Evolutionary conservation across 2,113 vertebrate species (phyloP).

Genomic region (Psittacus erithacus): DNA sequence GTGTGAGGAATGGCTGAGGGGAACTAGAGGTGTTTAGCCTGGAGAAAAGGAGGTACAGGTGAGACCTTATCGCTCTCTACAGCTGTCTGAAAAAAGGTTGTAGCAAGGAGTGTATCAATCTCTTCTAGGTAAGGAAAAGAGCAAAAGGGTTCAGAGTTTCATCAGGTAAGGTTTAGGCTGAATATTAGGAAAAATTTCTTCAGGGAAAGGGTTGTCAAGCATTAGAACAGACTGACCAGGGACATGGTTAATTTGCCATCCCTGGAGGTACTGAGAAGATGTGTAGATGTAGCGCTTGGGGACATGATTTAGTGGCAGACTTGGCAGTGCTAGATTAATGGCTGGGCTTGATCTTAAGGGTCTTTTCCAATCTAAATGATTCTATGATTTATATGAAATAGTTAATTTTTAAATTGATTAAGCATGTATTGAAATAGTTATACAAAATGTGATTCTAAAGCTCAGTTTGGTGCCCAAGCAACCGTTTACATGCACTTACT

Average conservation of each 20-base stretch:
- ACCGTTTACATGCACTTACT: background rate
- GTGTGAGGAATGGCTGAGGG: background rate
- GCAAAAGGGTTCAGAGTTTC: background rate
- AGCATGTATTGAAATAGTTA: background rate
- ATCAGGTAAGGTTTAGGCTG: background rate
- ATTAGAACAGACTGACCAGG: background rate
- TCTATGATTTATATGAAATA: background rate
- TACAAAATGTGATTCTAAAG: background rate
- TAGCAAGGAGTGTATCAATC: background rate
- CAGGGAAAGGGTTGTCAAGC: background rate
- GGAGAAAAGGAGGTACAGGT: background rate
- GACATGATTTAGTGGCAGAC: background rate
- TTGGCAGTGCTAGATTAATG: background rate
- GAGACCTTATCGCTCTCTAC: too few species aligned
- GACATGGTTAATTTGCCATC: background rate
- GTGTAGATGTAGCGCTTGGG: too few species aligned
- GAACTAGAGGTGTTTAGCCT: background rate
- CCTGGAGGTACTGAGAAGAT: background rate
- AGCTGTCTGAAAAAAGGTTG: background rate
- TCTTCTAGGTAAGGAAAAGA: background rate
- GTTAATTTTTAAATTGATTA: background rate
- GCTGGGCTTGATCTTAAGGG: background rate
- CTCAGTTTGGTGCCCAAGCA: background rate
- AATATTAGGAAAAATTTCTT: background rate
- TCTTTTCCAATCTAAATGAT: background rate